These are phyloP conservation scores for Enteromius radiatus DNA, from an alignment of 2,797 vertebrate genomes.

Conservation along the genomic window DNA sequence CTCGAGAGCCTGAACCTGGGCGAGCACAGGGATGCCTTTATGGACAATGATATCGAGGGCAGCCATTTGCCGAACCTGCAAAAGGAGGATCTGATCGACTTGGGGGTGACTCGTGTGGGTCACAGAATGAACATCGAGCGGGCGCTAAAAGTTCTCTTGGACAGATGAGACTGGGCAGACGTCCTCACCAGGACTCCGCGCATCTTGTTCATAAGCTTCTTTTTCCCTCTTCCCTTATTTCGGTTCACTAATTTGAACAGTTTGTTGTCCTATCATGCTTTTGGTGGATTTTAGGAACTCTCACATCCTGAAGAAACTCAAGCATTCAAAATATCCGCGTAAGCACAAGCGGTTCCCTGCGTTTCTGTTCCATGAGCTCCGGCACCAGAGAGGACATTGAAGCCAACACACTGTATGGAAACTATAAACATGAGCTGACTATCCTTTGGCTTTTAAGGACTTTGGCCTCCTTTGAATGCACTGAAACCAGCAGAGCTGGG, in stretches of 20 bases:
- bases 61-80: constrained; percentile 90
- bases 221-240: constrained; percentile 47
- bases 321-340: constrained; percentile 36
- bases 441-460: constrained; percentile 49
- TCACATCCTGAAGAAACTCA: constrained; percentile 53
- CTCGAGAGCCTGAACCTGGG: constrained; percentile 90
- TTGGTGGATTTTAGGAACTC: constrained; percentile 53
- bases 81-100: constrained; percentile 91
- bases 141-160: constrained; percentile 87
- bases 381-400: constrained; percentile 39
- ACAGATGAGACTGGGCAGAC: constrained; percentile 84
- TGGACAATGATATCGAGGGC: constrained; percentile 93
- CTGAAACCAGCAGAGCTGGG: constrained; percentile 85
- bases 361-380: constrained; percentile 42
- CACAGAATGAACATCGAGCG: constrained; percentile 93
- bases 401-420: constrained; percentile 55
- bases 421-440: constrained; percentile 41
- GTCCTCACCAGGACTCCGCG: constrained; percentile 26
- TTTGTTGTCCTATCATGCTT: constrained; percentile 46
- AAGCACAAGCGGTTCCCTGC: constrained; percentile 55
- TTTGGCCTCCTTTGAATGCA: constrained; percentile 83
- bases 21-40: constrained; percentile 89
- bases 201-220: constrained; percentile 49
- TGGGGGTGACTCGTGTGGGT: constrained; percentile 89
- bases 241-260: constrained; percentile 47